Evolutionary conservation across 1,140 invertebrate species (phyloP).

Genomic region (Drosophila arawakana): DNA sequence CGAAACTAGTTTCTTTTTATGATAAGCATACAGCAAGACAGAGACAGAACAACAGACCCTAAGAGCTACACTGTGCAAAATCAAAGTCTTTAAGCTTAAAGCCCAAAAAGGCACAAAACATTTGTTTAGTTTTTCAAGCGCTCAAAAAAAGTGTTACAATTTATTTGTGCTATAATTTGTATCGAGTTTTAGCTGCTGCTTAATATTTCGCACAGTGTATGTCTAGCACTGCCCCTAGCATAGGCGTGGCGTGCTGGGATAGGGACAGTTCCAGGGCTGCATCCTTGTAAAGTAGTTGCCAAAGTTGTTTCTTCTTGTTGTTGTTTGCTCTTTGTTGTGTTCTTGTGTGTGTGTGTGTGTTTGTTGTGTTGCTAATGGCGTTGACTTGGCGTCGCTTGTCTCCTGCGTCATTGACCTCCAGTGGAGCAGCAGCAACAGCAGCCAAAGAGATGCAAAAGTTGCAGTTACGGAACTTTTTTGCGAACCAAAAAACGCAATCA

Average conservation of each 20-base stretch:
- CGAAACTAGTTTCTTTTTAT: constrained; percentile 70
- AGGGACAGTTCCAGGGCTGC: constrained; percentile 8
- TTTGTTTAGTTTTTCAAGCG: too few relatives aligned
- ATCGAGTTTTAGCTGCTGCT: too few relatives aligned
- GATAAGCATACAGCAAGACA: constrained; percentile 51
- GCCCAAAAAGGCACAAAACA: too few relatives aligned
- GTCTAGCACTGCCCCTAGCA: constrained; percentile 29
- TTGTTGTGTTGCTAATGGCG: constrained; percentile 58
- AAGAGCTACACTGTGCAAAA: neutral
- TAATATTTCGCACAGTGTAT: too few relatives aligned
- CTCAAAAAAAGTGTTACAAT: too few relatives aligned
- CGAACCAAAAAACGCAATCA: constrained; percentile 51
- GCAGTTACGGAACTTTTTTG: constrained; percentile 17
- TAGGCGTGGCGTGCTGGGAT: constrained; percentile 23
- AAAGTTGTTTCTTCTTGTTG: constrained; percentile 25
- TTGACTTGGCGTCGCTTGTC: constrained; percentile 53
- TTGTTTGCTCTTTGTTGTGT: constrained; percentile 32
- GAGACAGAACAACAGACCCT: constrained; percentile 21
- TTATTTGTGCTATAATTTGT: too few relatives aligned
- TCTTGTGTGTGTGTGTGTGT: constrained; percentile 31
- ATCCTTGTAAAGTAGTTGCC: constrained; percentile 59
- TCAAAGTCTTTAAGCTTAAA: too few relatives aligned
- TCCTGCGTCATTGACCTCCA: constrained; percentile 72
- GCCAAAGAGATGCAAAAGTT: constrained; percentile 10
- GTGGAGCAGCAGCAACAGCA: neutral